A percentile compares a stretch with the other conserved stretches of the same genome.
These are phyloP conservation scores for Ciconia maguari DNA, from an alignment of 2,113 vertebrate genomes.

Conservation along the genomic window DNA sequence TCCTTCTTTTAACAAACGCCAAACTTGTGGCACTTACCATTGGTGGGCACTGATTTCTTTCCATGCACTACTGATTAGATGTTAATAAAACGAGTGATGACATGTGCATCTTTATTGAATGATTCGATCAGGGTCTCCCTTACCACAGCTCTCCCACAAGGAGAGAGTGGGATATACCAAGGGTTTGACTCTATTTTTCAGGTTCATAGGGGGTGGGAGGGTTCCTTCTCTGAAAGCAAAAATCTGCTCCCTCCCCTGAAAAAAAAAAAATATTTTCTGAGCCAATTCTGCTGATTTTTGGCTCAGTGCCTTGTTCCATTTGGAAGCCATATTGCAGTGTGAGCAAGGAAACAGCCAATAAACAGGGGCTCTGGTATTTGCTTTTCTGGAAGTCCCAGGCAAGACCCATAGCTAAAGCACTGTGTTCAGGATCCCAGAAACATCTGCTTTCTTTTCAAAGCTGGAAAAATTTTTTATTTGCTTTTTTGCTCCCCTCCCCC, in stretches of 20 bases:
- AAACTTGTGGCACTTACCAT: neutral
- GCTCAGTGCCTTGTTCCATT: slow-evolving; percentile 19
- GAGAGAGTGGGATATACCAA: neutral
- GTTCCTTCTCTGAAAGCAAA: neutral
- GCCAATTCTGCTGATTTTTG: slow-evolving; percentile 9
- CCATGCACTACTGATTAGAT: neutral
- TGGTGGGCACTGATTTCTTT: neutral
- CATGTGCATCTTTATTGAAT: neutral
- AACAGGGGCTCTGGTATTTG: slow-evolving; percentile 21
- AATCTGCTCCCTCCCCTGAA: neutral
- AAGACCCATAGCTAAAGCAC: neutral
- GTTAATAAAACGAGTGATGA: neutral
- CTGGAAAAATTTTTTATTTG: neutral
- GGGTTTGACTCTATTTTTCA: neutral
- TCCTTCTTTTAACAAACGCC: neutral
- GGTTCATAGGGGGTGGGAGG: neutral
- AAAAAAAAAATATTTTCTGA: neutral
- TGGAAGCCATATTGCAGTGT: slow-evolving; percentile 26
- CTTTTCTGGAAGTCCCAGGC: slow-evolving; percentile 13
- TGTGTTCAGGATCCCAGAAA: slow-evolving; percentile 31
- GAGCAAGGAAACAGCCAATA: slow-evolving; percentile 44
- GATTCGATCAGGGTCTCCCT: neutral
- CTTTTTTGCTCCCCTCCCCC: neutral
- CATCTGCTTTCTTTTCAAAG: slow-evolving; percentile 55
- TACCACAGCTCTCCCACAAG: neutral